phyloP scores from a whole-genome alignment of 2,797 vertebrate genomes.

The Sebastes matsubarae region DNA sequence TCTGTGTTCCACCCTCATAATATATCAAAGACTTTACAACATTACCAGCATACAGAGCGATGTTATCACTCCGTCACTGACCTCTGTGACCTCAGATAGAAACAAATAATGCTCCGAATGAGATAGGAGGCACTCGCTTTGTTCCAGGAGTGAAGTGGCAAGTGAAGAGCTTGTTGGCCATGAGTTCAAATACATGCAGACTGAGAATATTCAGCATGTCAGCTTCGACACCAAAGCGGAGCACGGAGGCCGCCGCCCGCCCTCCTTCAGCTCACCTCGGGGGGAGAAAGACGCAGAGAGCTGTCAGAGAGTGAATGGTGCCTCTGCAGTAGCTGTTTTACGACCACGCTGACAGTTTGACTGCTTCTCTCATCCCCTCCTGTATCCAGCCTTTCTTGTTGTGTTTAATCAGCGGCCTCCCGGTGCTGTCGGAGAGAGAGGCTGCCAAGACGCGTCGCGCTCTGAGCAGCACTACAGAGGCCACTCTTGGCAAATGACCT shows the following conservation, averaged over 20 bases:
- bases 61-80: neutral
- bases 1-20: neutral
- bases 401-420: conserved; percentile 77
- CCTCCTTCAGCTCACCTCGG: conserved; percentile 33
- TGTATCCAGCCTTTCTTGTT: conserved; percentile 54
- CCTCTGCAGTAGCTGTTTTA: conserved; percentile 72
- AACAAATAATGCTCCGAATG: neutral
- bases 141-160: neutral
- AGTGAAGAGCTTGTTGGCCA: neutral
- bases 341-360: conserved; percentile 78
- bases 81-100: conserved; percentile 14
- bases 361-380: conserved; percentile 70
- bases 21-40: neutral
- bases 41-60: neutral
- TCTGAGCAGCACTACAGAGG: conserved; percentile 49
- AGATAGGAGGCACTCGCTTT: neutral
- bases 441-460: conserved; percentile 52
- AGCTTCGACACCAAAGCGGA: conserved; percentile 1
- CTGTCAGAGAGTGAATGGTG: conserved; percentile 73
- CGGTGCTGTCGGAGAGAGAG: conserved; percentile 51
- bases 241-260: neutral
- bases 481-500: conserved; percentile 65
- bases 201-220: conserved; percentile 22
- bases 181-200: conserved; percentile 18
- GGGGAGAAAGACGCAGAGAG: conserved; percentile 37